Evolutionary conservation across 2,113 vertebrate genomes (phyloP).

Genomic region (Muntiacus muntjak): DNA sequence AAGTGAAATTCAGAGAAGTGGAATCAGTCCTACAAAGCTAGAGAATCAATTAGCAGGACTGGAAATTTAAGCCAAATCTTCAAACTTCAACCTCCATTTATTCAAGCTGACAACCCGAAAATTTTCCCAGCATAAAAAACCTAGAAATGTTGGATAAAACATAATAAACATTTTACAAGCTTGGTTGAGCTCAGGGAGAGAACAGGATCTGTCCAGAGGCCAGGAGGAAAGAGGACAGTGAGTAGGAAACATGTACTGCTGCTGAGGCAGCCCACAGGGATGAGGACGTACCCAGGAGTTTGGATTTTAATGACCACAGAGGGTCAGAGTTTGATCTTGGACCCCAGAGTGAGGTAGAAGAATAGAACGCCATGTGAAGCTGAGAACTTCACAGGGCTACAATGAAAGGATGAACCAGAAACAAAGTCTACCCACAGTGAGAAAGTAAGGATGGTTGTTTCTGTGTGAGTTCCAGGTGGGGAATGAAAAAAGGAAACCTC

Average conservation of each 20-base stretch:
- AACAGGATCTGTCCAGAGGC: not conserved
- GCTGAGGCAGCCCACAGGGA: not conserved
- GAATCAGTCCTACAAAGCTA: not conserved
- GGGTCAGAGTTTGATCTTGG: not conserved
- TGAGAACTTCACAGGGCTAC: not conserved
- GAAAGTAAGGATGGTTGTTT: not conserved
- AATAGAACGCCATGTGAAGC: not conserved
- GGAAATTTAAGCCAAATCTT: not conserved
- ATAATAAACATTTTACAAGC: constrained; percentile 15
- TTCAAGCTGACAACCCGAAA: not conserved
- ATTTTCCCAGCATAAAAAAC: not conserved
- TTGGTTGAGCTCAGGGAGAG: not conserved
- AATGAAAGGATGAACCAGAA: not conserved
- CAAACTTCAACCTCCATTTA: not conserved
- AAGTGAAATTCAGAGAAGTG: not conserved
- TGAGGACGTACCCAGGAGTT: not conserved
- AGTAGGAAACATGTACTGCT: not conserved
- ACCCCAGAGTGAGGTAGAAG: not conserved
- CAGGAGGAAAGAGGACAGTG: not conserved
- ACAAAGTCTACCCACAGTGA: not conserved
- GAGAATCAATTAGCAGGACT: not conserved
- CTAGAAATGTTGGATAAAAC: not conserved
- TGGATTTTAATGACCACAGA: not conserved
- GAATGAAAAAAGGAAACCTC: not conserved
- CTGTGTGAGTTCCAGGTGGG: not conserved